Evolutionary conservation across 2,888 invertebrate species (phyloP), one percentile per base, ranked within the genome.

Genomic region (Phortica magna): DNA sequence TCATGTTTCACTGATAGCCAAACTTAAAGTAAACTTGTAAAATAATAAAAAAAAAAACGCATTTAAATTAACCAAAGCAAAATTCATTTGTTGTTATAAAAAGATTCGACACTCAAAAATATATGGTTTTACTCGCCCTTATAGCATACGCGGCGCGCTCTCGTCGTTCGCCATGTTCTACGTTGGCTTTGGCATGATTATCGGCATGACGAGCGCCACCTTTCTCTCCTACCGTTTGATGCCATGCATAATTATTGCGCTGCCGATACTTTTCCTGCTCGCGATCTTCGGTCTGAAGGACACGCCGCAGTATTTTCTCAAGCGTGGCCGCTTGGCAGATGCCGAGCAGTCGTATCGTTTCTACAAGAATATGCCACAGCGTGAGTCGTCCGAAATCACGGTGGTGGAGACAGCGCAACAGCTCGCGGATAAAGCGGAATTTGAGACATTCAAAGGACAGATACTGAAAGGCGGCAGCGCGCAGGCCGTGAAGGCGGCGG

Each of bases 311-410:
- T 79, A 84, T 67, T 67, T 90, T 70, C 55, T 91, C 14, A 81
- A 83, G 64, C 78, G 79, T 5, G 87, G 88, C 4, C 79, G 78
- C 0, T 79, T 82, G 6, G 79, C 78, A 4, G 76, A 82, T 39
- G 91, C 91, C 1, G 85, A 89, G 79, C 78, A 80, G 41, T 86
- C 90, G 0, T 83, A 83, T 19, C 89, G 85, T 72, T 90, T 89
- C 76, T 90, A 90, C 75, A 88, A 84, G 79, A 90, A 88, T 79
- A 80, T 85, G 41, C 71, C 78, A 7, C 53, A 7, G 39, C 59
- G 14, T 10, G 9, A 39, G 1, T 9, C 10, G 6, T 6, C 42
- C 43, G 68, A 14, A 14, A 42, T 53, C 74, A 68, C 1, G 0
- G 12, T 9, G 6, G 68, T 43, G 5, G 87, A 89, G 39, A 75